Evolutionary conservation across 1,140 invertebrate genomes (phyloP).

Genomic region (Drosophila novamexicana): DNA sequence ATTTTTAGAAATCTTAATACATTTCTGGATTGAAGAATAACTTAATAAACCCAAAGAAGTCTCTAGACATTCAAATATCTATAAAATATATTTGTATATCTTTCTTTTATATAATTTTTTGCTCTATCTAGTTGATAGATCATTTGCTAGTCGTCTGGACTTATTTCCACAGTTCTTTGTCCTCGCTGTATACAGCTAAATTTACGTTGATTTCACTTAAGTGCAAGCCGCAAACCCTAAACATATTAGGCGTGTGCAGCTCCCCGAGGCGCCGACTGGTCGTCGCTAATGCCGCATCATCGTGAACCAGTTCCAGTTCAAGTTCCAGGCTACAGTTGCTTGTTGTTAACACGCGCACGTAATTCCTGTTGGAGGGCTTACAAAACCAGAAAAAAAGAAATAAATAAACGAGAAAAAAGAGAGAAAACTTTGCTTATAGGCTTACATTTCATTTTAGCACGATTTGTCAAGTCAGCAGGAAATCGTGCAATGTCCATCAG

Average conservation of each 20-base stretch:
- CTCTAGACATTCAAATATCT: too few species aligned
- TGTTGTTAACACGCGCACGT: constrained; percentile 68
- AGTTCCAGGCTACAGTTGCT: constrained; percentile 29
- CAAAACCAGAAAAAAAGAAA: constrained; percentile 1
- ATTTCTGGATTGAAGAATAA: too few species aligned
- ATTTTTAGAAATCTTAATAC: too few species aligned
- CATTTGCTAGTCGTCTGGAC: neutral
- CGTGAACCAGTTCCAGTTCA: constrained; percentile 44
- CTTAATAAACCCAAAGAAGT: too few species aligned
- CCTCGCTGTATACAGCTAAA: constrained; percentile 17
- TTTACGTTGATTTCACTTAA: constrained; percentile 79
- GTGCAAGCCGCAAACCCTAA: constrained; percentile 59
- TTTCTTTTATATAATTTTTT: neutral
- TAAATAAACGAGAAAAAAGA: constrained; percentile 1
- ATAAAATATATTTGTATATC: neutral
- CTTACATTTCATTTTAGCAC: constrained; percentile 80
- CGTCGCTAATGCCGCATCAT: constrained; percentile 66
- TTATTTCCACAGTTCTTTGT: neutral
- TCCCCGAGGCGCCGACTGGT: constrained; percentile 34
- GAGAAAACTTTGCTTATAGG: constrained; percentile 60
- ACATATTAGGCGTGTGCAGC: constrained; percentile 63
- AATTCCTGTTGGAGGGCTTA: constrained; percentile 40
- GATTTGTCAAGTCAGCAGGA: constrained; percentile 83
- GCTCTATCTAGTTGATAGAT: neutral
- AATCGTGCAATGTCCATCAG: constrained; percentile 81